A percentile compares a stretch with the other conserved stretches of the same genome.
phyloP scores from a whole-genome alignment of 2,797 vertebrate genomes.

The Ispidina lecontei region DNA sequence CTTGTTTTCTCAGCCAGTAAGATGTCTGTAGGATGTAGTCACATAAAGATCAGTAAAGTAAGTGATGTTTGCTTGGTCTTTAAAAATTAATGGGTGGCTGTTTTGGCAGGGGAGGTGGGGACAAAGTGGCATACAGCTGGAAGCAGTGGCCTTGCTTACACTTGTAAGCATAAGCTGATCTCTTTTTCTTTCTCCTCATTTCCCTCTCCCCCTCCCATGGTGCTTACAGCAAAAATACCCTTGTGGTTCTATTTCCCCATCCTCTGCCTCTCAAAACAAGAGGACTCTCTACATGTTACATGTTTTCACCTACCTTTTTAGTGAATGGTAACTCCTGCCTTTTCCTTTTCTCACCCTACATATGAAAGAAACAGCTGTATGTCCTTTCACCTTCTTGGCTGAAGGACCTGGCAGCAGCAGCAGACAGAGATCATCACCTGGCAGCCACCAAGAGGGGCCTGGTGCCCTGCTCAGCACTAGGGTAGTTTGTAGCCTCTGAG shows the following conservation, averaged over 20 bases:
- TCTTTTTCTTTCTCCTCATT: neutral
- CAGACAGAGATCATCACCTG: neutral
- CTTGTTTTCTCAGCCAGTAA: neutral
- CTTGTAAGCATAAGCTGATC: neutral
- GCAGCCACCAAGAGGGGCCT: neutral
- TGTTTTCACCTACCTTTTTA: neutral
- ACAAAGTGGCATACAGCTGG: neutral
- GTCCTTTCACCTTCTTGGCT: neutral
- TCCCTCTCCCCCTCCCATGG: neutral
- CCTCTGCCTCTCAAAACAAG: neutral
- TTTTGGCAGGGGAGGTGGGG: neutral
- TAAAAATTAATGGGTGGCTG: neutral
- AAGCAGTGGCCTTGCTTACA: neutral
- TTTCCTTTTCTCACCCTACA: neutral
- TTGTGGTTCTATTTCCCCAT: neutral
- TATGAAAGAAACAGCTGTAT: rapidly evolving
- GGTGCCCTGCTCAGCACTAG: neutral
- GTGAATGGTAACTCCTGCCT: neutral
- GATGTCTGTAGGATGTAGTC: neutral
- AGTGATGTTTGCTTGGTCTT: neutral
- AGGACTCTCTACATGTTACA: neutral
- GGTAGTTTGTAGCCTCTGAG: rapidly evolving
- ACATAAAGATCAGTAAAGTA: neutral
- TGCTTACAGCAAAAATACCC: neutral
- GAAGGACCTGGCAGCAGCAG: neutral